Evolutionary conservation across 53 echinoderm and acorn worm species (phyloP).

Genomic region (Hippasteria phrygiana): DNA sequence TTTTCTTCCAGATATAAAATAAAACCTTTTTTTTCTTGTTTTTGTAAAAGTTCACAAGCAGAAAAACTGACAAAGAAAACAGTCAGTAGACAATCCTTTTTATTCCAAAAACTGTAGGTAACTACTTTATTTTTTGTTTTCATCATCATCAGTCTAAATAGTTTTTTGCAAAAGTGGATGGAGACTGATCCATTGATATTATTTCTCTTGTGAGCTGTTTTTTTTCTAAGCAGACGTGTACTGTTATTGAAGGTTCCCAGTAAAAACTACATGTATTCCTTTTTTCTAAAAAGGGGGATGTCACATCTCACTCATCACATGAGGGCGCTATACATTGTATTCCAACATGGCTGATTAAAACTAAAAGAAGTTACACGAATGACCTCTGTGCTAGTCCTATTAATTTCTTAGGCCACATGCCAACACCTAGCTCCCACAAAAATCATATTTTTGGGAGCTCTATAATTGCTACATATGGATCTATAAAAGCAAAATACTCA

Average conservation of each 20-base stretch:
- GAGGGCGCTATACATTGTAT: too few relatives aligned
- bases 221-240: background rate
- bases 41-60: too few relatives aligned
- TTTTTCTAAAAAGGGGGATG: slow-evolving; percentile 35
- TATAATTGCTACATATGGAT: too few relatives aligned
- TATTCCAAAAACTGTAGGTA: background rate
- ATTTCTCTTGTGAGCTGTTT: background rate
- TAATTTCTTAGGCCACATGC: too few relatives aligned
- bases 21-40: background rate
- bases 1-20: background rate
- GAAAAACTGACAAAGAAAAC: background rate
- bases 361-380: too few relatives aligned
- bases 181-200: background rate
- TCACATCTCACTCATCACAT: slow-evolving; percentile 4
- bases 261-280: background rate
- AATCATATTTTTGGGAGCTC: too few relatives aligned
- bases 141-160: background rate
- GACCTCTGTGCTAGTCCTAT: too few relatives aligned
- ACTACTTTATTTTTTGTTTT: background rate
- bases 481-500: too few relatives aligned
- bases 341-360: too few relatives aligned
- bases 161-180: background rate
- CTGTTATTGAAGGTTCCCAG: background rate
- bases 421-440: too few relatives aligned
- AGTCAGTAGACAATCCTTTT: background rate